Conservation (phyloP, 2,113 vertebrate genomes). For the Saccopteryx bilineata region DNA sequence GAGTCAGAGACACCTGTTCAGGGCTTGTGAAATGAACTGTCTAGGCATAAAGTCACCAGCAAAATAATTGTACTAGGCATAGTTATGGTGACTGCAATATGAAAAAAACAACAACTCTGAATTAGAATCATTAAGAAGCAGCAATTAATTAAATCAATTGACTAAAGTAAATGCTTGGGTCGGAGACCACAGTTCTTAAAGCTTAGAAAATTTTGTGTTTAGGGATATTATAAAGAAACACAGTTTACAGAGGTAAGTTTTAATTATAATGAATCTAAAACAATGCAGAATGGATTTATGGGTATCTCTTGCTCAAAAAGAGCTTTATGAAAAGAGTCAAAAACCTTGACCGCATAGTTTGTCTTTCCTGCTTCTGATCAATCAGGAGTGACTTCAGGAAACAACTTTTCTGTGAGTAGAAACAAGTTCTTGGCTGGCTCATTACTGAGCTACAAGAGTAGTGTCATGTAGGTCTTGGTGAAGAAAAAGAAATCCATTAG, state of each 20-base stretch:
- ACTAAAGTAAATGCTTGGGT: background rate
- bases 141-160: background rate
- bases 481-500: slow-evolving; percentile 42
- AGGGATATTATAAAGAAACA: background rate
- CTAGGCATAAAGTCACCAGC: background rate
- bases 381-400: slow-evolving; percentile 48
- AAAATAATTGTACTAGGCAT: background rate
- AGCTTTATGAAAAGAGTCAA: background rate
- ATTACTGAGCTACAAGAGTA: slow-evolving; percentile 43
- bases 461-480: slow-evolving; percentile 54
- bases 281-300: background rate
- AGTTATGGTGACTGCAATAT: background rate
- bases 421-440: slow-evolving; percentile 59
- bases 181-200: background rate
- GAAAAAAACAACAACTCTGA: background rate
- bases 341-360: background rate
- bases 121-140: background rate
- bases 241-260: background rate
- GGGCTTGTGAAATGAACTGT: background rate
- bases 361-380: slow-evolving; percentile 10
- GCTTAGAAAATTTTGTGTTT: background rate
- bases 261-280: background rate
- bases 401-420: background rate
- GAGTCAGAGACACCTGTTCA: background rate
- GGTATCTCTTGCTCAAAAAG: background rate